A percentile compares a stretch with the other conserved stretches of the same genome.
Evolutionary conservation across 2,113 vertebrate genomes (phyloP).

Genomic region (Alligator mississippiensis): DNA sequence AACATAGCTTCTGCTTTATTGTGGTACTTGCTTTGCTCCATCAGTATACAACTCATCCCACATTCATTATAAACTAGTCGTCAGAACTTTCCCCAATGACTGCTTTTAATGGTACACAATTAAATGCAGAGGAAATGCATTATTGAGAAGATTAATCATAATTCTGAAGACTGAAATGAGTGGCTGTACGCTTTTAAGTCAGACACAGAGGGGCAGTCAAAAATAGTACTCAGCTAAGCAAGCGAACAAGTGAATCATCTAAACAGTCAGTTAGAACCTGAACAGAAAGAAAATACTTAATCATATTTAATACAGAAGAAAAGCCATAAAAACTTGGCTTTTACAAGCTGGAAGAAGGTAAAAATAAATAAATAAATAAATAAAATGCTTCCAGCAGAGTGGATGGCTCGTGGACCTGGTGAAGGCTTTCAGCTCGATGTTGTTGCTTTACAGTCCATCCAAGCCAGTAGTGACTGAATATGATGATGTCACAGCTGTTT

Average conservation of each 20-base stretch:
- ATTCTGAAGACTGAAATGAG: slow-evolving; percentile 61
- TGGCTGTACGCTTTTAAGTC: slow-evolving; percentile 60
- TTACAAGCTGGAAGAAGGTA: not conserved
- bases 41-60: not conserved
- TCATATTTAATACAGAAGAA: not conserved
- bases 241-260: slow-evolving; percentile 28
- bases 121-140: slow-evolving; percentile 50
- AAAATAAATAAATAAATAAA: not conserved
- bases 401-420: not conserved
- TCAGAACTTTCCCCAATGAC: slow-evolving; percentile 43
- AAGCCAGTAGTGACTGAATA: not conserved
- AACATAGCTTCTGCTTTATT: slow-evolving; percentile 22
- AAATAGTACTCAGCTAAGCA: slow-evolving; percentile 46
- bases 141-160: slow-evolving; percentile 65
- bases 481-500: not conserved
- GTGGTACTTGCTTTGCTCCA: slow-evolving; percentile 30
- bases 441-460: not conserved
- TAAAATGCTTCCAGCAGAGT: not conserved
- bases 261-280: slow-evolving; percentile 38
- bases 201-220: slow-evolving; percentile 19
- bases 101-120: slow-evolving; percentile 37
- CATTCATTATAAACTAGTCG: slow-evolving; percentile 30
- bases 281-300: not conserved
- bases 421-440: not conserved
- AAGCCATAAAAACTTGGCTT: not conserved